Conservation (phyloP, 2,113 vertebrate genomes). For the Amia ocellicauda region DNA sequence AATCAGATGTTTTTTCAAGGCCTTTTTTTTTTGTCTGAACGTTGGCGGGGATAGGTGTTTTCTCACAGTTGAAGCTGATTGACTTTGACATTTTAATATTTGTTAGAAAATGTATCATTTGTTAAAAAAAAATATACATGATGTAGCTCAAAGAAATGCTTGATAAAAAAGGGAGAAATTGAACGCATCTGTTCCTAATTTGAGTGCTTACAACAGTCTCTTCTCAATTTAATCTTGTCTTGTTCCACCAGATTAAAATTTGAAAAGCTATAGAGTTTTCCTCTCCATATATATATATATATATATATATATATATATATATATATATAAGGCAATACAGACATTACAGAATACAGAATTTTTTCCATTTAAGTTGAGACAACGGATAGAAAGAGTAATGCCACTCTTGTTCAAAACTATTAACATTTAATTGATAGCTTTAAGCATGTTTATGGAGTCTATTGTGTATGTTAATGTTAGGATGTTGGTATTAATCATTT, state of each 20-base stretch:
- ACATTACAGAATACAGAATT: too few species aligned
- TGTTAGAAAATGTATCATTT: slow-evolving; percentile 55
- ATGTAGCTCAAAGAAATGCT: too few species aligned
- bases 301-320: slow-evolving; percentile 41
- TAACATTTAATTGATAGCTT: too few species aligned
- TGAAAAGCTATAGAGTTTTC: slow-evolving; percentile 42
- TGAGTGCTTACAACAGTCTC: not conserved
- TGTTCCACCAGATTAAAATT: slow-evolving; percentile 59
- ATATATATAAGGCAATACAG: slow-evolving; percentile 11
- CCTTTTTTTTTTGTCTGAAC: slow-evolving; percentile 25
- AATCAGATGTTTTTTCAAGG: slow-evolving; percentile 52
- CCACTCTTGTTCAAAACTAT: too few species aligned
- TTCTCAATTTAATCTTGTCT: slow-evolving; percentile 30
- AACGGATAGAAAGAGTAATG: too few species aligned
- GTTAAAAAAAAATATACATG: slow-evolving; percentile 12
- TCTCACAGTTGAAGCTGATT: slow-evolving; percentile 40
- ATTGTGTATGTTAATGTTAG: too few species aligned
- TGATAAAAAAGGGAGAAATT: not conserved
- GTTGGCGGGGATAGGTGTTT: slow-evolving; percentile 36
- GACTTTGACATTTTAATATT: slow-evolving; percentile 50
- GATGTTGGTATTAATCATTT: too few species aligned
- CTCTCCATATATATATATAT: slow-evolving; percentile 14
- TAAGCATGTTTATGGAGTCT: too few species aligned
- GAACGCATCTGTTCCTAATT: slow-evolving; percentile 2
- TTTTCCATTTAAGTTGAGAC: too few species aligned